Percentiles rank a stretch among this genome's conserved stretches.
These are phyloP conservation scores for Datnioides undecimradiatus DNA, from an alignment of 2,113 vertebrate genomes.

Conservation along the genomic window DNA sequence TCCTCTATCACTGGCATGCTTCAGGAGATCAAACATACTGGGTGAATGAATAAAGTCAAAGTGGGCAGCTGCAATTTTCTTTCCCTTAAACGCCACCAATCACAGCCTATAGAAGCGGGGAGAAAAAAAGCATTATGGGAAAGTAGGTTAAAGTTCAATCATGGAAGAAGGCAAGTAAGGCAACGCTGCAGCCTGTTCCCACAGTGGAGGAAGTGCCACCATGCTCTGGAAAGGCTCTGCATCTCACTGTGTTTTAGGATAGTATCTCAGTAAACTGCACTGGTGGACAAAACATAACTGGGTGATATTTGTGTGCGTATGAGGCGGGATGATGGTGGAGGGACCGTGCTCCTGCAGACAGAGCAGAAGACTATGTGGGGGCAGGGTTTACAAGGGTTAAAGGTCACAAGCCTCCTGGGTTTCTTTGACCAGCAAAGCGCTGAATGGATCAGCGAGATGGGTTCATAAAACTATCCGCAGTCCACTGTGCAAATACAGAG, in stretches of 20 bases:
- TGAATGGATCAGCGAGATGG: slow-evolving; percentile 59
- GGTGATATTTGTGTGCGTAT: neutral
- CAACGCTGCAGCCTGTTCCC: slow-evolving; percentile 44
- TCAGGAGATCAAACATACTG: neutral
- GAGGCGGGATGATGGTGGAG: slow-evolving; percentile 20
- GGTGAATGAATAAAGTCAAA: neutral
- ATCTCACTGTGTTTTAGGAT: neutral
- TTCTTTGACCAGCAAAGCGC: slow-evolving; percentile 84
- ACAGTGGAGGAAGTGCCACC: slow-evolving; percentile 10
- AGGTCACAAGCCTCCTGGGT: slow-evolving; percentile 88
- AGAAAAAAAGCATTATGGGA: slow-evolving; percentile 39
- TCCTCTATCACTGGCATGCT: neutral
- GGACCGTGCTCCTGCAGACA: slow-evolving; percentile 22
- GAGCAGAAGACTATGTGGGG: slow-evolving; percentile 63
- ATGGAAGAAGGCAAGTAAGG: slow-evolving; percentile 59
- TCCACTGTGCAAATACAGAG: neutral
- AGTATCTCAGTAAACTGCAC: neutral
- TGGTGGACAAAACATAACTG: neutral
- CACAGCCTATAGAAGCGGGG: slow-evolving; percentile 8
- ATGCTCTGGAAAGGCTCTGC: neutral
- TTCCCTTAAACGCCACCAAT: slow-evolving; percentile 23
- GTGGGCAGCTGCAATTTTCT: slow-evolving; percentile 16
- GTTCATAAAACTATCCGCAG: neutral
- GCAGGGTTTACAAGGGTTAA: slow-evolving; percentile 79
- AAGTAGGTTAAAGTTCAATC: slow-evolving; percentile 80